Evolutionary conservation across 2,888 invertebrate genomes (phyloP).

Genomic region (Fragum sueziense): DNA sequence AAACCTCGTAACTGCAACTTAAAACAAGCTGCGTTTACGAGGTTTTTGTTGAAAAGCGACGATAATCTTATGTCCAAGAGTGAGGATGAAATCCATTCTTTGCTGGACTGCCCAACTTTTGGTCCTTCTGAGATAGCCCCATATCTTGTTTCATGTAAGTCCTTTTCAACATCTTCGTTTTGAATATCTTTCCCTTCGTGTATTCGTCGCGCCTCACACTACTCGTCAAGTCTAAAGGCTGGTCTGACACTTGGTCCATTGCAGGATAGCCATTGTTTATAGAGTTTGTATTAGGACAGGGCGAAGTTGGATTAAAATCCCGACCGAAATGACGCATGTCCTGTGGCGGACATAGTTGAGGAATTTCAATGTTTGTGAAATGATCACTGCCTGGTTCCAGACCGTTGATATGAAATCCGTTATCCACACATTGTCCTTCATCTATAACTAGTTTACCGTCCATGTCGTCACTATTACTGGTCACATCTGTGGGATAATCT

Average conservation of each 20-base stretch:
- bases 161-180: slow-evolving; percentile 60
- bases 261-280: slow-evolving; percentile 4
- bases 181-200: slow-evolving; percentile 61
- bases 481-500: background rate
- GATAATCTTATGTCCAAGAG: slow-evolving; percentile 6
- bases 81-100: slow-evolving; percentile 12
- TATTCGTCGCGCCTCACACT: slow-evolving; percentile 47
- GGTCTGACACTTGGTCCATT: slow-evolving; percentile 48
- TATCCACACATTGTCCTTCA: background rate
- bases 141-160: slow-evolving; percentile 44
- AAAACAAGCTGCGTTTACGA: no score
- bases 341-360: background rate
- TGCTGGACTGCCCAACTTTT: slow-evolving; percentile 13
- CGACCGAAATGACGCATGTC: slow-evolving; percentile 5
- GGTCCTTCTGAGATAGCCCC: slow-evolving; percentile 7
- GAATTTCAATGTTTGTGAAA: slow-evolving; percentile 1
- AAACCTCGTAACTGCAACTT: no score
- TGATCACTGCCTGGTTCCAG: background rate
- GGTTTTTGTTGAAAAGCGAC: no score
- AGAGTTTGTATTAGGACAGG: background rate
- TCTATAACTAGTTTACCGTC: slow-evolving; percentile 8
- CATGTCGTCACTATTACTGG: background rate
- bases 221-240: slow-evolving; percentile 63
- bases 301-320: slow-evolving; percentile 9
- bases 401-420: slow-evolving; percentile 10